Evolutionary conservation across 2,113 vertebrate species (phyloP).

Genomic region (Rallus limicola): DNA sequence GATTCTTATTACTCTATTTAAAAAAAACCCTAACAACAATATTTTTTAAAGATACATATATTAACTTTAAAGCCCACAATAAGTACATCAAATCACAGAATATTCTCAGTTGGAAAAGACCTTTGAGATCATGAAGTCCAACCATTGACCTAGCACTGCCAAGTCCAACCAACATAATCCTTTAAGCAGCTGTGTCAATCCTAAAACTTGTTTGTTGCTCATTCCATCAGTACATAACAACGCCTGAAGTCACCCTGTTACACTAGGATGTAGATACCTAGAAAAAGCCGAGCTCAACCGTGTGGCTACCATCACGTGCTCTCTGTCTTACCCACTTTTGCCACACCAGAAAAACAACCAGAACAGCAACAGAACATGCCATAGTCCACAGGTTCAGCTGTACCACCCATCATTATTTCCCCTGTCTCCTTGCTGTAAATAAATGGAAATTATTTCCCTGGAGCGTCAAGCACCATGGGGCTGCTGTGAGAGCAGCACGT

Average conservation of each 20-base stretch:
- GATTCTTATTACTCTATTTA: neutral
- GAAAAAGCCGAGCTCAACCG: neutral
- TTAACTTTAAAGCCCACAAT: neutral
- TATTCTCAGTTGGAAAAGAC: no score
- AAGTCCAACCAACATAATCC: neutral
- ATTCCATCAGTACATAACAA: neutral
- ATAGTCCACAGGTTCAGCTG: neutral
- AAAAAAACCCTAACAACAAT: no score
- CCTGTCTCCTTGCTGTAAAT: neutral
- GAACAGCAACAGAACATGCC: accelerated
- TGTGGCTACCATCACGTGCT: accelerated
- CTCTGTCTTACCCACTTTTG: neutral
- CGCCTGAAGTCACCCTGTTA: neutral
- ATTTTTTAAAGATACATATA: neutral
- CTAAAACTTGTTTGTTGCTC: neutral
- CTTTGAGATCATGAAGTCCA: no score
- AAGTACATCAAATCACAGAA: neutral
- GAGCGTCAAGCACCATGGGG: neutral
- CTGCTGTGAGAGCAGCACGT: accelerated
- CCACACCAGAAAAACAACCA: accelerated
- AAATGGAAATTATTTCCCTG: neutral
- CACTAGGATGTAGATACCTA: neutral
- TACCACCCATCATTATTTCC: neutral
- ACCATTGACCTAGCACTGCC: no score
- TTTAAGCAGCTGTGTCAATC: neutral